Evolutionary conservation across 1,140 invertebrate genomes (phyloP), one percentile per base, ranked within the genome.

Genomic region (Trichonephila clavata): DNA sequence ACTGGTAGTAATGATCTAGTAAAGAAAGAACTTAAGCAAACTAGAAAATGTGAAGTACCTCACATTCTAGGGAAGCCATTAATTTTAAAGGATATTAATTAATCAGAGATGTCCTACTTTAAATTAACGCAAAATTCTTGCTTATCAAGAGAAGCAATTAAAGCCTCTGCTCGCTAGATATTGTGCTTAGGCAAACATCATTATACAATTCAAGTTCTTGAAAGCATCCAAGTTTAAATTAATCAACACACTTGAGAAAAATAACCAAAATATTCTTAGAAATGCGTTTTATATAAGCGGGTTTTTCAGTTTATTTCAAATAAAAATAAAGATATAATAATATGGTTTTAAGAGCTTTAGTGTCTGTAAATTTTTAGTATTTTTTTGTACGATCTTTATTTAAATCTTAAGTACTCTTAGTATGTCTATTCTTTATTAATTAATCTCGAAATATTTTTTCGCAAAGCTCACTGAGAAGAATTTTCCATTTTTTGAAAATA

Each of bases 21-120:
- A 83, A 83, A 83, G 50, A 83, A 83, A 83, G n/a, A 57, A 83
- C 14, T 83, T 50, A 83, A 83, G 80, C 21, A 83, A 83, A 50
- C 80, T 83, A 43, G 80, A 57, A 57, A 50, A 21, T 21, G 18
- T 57, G 50, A 57, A 57, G 50, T 20, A 83, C 39, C 80, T 57
- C 43, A 21, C 20, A 43, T 83, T 20, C 50, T 50, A 8, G 80
- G 0, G 50, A 43, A 57, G 50, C 80, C 80, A 83, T 83, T 83
- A 83, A 83, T 83, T 83, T 83, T 83, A 57, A 83, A 83, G 80
- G 39, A 24, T 83, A 57, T 83, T 83, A 83, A 83, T 83, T 83
- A 83, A 83, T 83, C 80, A 57, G 80, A 83, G 39, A 83, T 83
- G 80, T 83, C 50, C 80, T 83, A 83, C 80, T 83, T 83, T 83